phyloP scores from a whole-genome alignment of 2,888 invertebrate genomes.

The Microctonus hyperodae region DNA sequence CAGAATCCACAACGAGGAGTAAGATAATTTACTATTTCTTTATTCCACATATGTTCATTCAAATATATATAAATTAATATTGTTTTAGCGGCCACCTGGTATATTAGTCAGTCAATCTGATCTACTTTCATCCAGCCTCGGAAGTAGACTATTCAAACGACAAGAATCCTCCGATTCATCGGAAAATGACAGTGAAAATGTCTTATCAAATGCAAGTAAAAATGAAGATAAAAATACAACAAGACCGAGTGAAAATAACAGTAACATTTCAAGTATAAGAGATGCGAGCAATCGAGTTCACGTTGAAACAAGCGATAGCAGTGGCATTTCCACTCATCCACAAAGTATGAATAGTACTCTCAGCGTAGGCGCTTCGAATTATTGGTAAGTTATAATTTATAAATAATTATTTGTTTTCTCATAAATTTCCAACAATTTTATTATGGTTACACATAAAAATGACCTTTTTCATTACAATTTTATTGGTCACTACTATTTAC shows the following conservation, averaged over 20 bases:
- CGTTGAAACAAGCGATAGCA: constrained; percentile 38
- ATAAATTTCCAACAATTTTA: too few relatives aligned
- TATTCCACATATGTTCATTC: background rate
- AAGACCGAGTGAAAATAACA: constrained; percentile 30
- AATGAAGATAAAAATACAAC: constrained; percentile 25
- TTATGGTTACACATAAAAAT: too few relatives aligned
- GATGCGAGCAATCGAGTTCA: constrained; percentile 27
- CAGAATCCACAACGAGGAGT: constrained; percentile 24
- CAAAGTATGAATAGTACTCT: constrained; percentile 45
- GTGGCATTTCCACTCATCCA: constrained; percentile 52
- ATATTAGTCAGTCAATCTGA: constrained; percentile 66
- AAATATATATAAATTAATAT: constrained; percentile 13
- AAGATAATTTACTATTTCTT: constrained; percentile 2
- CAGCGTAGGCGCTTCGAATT: constrained; percentile 40
- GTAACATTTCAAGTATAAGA: constrained; percentile 24
- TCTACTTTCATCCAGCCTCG: constrained; percentile 44
- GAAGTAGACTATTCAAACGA: constrained; percentile 45
- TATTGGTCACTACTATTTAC: background rate
- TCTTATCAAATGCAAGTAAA: constrained; percentile 28
- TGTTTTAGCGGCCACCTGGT: constrained; percentile 69
- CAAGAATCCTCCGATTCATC: constrained; percentile 48
- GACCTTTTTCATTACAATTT: too few relatives aligned
- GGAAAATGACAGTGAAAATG: constrained; percentile 35
- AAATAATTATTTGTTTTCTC: too few relatives aligned
- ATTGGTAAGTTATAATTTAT: constrained; percentile 46